A percentile compares a stretch with the other conserved stretches of the same genome.
Conservation (phyloP, 2,797 vertebrate genomes). For the Alcedo atthis region DNA sequence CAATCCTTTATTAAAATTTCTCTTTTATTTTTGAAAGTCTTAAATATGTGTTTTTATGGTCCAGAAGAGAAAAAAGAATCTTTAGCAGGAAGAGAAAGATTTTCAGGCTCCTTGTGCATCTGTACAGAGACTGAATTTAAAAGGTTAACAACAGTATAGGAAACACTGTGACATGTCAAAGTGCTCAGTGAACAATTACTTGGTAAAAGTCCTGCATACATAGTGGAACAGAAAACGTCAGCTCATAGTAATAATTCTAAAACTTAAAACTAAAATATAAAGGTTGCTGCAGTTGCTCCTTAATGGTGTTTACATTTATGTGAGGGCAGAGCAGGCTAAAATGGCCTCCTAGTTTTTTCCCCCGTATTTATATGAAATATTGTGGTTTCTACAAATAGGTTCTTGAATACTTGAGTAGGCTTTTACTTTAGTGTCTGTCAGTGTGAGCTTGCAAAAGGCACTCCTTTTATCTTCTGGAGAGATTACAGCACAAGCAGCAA, state of each 20-base stretch:
- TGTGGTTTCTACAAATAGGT: not conserved
- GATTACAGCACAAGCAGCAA: constrained; percentile 54
- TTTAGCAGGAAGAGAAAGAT: constrained; percentile 43
- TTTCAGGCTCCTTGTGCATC: constrained; percentile 57
- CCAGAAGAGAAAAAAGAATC: constrained; percentile 43
- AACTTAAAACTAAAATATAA: not conserved
- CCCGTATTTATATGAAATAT: constrained; percentile 9
- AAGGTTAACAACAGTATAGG: constrained; percentile 43
- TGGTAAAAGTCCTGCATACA: not conserved
- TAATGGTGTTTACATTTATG: constrained; percentile 10
- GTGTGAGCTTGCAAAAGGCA: constrained; percentile 49
- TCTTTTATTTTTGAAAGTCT: constrained; percentile 19
- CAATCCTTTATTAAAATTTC: constrained; percentile 2
- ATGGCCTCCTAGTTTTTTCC: not conserved
- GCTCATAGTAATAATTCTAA: not conserved
- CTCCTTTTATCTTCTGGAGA: constrained; percentile 58
- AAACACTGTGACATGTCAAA: constrained; percentile 30
- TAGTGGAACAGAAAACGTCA: not conserved
- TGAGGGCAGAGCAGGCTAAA: constrained; percentile 1
- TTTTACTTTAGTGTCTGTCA: constrained; percentile 58
- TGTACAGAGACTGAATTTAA: constrained; percentile 62
- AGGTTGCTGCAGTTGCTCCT: constrained; percentile 1
- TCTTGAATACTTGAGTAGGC: constrained; percentile 53
- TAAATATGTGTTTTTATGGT: constrained; percentile 12
- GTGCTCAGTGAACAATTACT: not conserved